Conservation (phyloP, 2,888 invertebrate species). For the Resseliella maxima region DNA sequence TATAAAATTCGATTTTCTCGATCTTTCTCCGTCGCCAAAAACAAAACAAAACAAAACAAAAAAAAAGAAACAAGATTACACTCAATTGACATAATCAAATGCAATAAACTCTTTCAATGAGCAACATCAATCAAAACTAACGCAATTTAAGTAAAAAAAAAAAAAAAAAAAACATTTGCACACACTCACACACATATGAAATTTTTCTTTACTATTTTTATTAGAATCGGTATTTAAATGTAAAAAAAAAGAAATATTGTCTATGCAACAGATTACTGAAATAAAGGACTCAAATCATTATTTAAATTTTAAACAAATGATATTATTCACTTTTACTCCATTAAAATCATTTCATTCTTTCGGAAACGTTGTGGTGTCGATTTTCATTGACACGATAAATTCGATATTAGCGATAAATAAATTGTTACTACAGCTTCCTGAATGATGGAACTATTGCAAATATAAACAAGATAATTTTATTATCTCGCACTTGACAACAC, state of each 20-base stretch:
- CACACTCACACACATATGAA: neutral
- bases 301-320: neutral
- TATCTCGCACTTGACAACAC: slow-evolving; percentile 6
- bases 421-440: neutral
- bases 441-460: neutral
- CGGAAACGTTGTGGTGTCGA: too few species aligned
- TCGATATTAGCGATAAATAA: neutral
- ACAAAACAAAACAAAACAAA: neutral
- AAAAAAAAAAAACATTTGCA: neutral
- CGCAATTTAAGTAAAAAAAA: neutral
- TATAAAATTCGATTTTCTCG: slow-evolving; percentile 24
- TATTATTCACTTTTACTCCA: neutral
- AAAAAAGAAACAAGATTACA: neutral
- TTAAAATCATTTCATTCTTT: too few species aligned
- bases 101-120: neutral
- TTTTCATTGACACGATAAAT: too few species aligned
- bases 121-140: neutral
- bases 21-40: slow-evolving; percentile 7
- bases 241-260: slow-evolving; percentile 19
- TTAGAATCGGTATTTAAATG: neutral
- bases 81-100: slow-evolving; percentile 19
- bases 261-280: neutral
- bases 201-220: neutral
- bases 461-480: neutral
- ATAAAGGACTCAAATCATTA: slow-evolving; percentile 41